Conservation (phyloP, 2,888 invertebrate species). For the Liopterus haemorrhoidalis region DNA sequence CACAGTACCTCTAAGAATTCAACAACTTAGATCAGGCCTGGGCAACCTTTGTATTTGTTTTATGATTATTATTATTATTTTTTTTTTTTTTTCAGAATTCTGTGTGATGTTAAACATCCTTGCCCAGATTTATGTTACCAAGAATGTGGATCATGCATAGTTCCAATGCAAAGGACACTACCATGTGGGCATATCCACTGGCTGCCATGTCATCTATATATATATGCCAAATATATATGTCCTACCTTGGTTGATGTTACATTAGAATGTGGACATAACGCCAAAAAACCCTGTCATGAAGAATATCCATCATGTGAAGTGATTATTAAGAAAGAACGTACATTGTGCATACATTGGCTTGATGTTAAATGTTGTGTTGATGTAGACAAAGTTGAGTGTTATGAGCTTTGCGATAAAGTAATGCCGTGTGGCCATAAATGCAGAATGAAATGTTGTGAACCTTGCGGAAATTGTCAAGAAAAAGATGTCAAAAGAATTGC, state of each 20-base stretch:
- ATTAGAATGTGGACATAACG: constrained; percentile 42
- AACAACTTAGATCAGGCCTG: too few relatives aligned
- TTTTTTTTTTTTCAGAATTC: constrained; percentile 42
- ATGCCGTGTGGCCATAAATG: constrained; percentile 52
- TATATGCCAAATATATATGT: constrained; percentile 45
- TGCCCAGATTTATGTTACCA: constrained; percentile 50
- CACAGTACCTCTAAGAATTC: too few relatives aligned
- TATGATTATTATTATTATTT: constrained; percentile 8
- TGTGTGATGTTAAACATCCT: constrained; percentile 49
- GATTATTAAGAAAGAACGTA: constrained; percentile 46
- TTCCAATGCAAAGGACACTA: constrained; percentile 43
- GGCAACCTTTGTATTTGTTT: too few relatives aligned
- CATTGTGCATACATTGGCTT: constrained; percentile 48
- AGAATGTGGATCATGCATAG: constrained; percentile 47
- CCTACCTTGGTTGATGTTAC: constrained; percentile 33
- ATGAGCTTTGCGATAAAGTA: constrained; percentile 46
- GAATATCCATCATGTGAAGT: constrained; percentile 48
- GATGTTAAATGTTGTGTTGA: constrained; percentile 45
- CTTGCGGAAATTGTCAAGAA: constrained; percentile 48
- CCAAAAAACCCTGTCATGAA: constrained; percentile 49
- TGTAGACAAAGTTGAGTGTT: constrained; percentile 45
- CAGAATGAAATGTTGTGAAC: constrained; percentile 46
- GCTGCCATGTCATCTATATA: constrained; percentile 47
- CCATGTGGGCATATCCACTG: constrained; percentile 49
- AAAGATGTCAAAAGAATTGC: constrained; percentile 45